These are phyloP conservation scores for Hyla sarda DNA, from an alignment of 2,113 vertebrate species.

Conservation along the genomic window DNA sequence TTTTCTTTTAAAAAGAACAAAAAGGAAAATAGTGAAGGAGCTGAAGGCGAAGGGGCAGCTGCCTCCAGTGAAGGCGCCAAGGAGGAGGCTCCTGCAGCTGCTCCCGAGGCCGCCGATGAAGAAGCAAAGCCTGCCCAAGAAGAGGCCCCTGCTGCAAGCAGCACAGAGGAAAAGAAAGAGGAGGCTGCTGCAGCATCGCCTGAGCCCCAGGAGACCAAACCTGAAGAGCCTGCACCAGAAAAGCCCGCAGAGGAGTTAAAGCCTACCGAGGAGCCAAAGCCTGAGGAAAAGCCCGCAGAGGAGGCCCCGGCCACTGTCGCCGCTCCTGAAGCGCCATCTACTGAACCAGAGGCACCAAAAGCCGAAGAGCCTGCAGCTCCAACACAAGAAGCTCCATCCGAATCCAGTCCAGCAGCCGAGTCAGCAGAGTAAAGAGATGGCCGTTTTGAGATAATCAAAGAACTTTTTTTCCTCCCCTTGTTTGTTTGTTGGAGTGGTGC, in stretches of 20 bases:
- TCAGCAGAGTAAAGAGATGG: constrained; percentile 78
- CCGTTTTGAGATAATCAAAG: constrained; percentile 75
- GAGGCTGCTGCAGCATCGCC: constrained; percentile 72
- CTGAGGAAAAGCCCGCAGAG: constrained; percentile 66
- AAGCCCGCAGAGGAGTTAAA: constrained; percentile 74
- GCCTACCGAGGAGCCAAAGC: constrained; percentile 65
- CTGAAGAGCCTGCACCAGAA: constrained; percentile 71
- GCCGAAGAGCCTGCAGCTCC: constrained; percentile 77
- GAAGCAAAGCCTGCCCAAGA: constrained; percentile 66
- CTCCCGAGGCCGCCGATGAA: constrained; percentile 67
- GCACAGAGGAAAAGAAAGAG: constrained; percentile 72
- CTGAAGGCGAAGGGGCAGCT: constrained; percentile 75
- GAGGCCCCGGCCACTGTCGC: constrained; percentile 63
- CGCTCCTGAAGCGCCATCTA: constrained; percentile 66
- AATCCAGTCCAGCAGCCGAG: constrained; percentile 81
- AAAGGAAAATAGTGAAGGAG: constrained; percentile 85
- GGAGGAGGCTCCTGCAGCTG: constrained; percentile 65
- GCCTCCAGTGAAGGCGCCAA: constrained; percentile 71
- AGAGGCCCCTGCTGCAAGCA: constrained; percentile 64
- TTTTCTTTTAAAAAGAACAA: constrained; percentile 98
- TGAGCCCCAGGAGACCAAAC: constrained; percentile 57
- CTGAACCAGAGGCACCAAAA: constrained; percentile 74
- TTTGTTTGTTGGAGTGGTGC: constrained; percentile 90
- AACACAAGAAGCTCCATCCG: constrained; percentile 77
- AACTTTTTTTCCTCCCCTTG: constrained; percentile 80